These are phyloP conservation scores for Drosophila carrolli DNA, from an alignment of 1,140 invertebrate species.

Conservation along the genomic window DNA sequence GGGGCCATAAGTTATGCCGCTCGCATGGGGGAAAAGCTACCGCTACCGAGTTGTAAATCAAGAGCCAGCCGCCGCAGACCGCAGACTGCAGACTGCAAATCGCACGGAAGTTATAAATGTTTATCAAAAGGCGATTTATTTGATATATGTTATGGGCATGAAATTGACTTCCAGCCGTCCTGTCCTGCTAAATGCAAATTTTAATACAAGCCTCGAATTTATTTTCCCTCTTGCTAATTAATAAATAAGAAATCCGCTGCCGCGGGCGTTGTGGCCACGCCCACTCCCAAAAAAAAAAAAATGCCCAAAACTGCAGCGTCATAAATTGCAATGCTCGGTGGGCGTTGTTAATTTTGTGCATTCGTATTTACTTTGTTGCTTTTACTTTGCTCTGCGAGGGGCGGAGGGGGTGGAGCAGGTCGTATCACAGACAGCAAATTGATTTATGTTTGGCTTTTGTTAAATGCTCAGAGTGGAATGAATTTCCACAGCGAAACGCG, in stretches of 20 bases:
- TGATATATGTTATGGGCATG: slow-evolving; percentile 61
- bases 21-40: background rate
- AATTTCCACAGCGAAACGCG: slow-evolving; percentile 55
- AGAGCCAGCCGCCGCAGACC: slow-evolving; percentile 5
- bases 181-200: slow-evolving; percentile 60
- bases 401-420: background rate
- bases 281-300: slow-evolving; percentile 33
- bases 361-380: slow-evolving; percentile 77
- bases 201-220: slow-evolving; percentile 66
- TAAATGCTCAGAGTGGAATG: slow-evolving; percentile 68
- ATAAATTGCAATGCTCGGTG: slow-evolving; percentile 75
- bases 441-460: slow-evolving; percentile 78
- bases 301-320: slow-evolving; percentile 57
- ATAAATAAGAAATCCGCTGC: slow-evolving; percentile 71
- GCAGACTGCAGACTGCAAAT: slow-evolving; percentile 39
- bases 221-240: slow-evolving; percentile 73
- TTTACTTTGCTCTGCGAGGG: slow-evolving; percentile 22
- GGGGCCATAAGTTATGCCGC: slow-evolving; percentile 51
- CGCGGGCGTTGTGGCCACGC: slow-evolving; percentile 56
- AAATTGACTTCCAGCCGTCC: slow-evolving; percentile 31
- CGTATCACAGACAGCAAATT: slow-evolving; percentile 71
- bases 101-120: slow-evolving; percentile 80
- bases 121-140: slow-evolving; percentile 68
- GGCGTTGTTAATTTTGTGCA: slow-evolving; percentile 78
- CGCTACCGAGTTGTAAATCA: slow-evolving; percentile 61